Evolutionary conservation across 2,113 vertebrate species (phyloP).

Genomic region (Microtus ochrogaster): DNA sequence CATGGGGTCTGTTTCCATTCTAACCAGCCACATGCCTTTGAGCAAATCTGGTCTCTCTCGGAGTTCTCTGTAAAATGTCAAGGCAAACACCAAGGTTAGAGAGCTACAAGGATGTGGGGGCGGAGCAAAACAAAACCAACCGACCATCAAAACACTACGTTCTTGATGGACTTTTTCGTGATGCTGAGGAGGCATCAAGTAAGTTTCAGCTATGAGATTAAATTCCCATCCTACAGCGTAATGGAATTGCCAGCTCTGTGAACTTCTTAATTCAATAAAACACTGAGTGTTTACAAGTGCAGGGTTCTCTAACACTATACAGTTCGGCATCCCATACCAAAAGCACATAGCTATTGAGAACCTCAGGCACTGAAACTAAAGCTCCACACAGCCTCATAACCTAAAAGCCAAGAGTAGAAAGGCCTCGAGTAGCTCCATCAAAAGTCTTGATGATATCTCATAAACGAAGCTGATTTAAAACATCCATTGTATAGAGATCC

Average conservation of each 20-base stretch:
- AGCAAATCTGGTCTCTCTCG: not conserved
- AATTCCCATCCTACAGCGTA: not conserved
- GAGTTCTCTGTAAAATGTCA: not conserved
- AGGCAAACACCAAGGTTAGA: not conserved
- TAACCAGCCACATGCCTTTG: not conserved
- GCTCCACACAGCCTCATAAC: not conserved
- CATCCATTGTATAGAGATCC: not conserved
- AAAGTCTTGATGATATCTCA: constrained; percentile 17
- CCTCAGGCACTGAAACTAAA: not conserved
- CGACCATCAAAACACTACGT: not conserved
- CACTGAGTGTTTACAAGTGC: not conserved
- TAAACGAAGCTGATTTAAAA: not conserved
- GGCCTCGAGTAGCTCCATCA: not conserved
- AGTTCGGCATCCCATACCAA: not conserved
- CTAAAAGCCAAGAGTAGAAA: not conserved
- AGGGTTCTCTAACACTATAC: not conserved
- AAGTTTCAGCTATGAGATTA: not conserved
- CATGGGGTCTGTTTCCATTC: not conserved
- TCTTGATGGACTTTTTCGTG: not conserved
- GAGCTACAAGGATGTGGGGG: not conserved
- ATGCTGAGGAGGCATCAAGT: not conserved
- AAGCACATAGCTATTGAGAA: not conserved
- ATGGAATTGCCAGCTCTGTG: not conserved
- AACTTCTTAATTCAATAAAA: not conserved
- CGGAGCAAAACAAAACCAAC: not conserved